Percentiles rank a stretch among this genome's conserved stretches.
Conservation (phyloP, 2,113 vertebrate genomes). For the Embiotoca jacksoni region DNA sequence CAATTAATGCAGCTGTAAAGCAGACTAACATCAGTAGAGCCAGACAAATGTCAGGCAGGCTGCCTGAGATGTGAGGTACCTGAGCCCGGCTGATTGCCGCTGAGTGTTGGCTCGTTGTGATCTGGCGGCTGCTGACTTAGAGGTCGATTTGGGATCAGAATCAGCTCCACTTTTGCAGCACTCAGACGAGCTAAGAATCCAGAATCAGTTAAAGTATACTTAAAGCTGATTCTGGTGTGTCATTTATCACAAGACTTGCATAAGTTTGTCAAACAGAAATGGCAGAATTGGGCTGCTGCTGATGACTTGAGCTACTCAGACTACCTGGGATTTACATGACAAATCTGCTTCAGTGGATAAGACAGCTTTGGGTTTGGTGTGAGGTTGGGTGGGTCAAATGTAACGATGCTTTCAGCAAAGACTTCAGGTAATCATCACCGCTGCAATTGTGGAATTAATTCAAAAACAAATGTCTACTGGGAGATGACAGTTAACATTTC, state of each 20-base stretch:
- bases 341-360: not conserved
- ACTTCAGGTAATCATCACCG: too few relatives aligned
- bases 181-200: slow-evolving; percentile 28
- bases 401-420: too few relatives aligned
- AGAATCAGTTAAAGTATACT: slow-evolving; percentile 43
- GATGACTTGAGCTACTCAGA: not conserved
- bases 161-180: slow-evolving; percentile 50
- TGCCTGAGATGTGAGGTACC: not conserved
- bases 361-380: slow-evolving; percentile 7
- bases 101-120: slow-evolving; percentile 1
- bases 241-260: slow-evolving; percentile 30
- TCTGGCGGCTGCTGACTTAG: not conserved
- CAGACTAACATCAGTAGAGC: slow-evolving; percentile 15
- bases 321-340: slow-evolving; percentile 14
- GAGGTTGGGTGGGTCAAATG: not conserved
- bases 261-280: not conserved
- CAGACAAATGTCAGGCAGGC: slow-evolving; percentile 9
- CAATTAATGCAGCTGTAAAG: slow-evolving; percentile 24
- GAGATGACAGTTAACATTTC: not conserved
- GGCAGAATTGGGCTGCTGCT: not conserved
- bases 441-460: too few relatives aligned
- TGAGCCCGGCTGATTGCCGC: slow-evolving; percentile 44
- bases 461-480: too few relatives aligned
- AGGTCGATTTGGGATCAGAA: slow-evolving; percentile 55
- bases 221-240: slow-evolving; percentile 53